Evolutionary conservation across 2,888 invertebrate genomes (phyloP).

Genomic region (Tiphia femorata): DNA sequence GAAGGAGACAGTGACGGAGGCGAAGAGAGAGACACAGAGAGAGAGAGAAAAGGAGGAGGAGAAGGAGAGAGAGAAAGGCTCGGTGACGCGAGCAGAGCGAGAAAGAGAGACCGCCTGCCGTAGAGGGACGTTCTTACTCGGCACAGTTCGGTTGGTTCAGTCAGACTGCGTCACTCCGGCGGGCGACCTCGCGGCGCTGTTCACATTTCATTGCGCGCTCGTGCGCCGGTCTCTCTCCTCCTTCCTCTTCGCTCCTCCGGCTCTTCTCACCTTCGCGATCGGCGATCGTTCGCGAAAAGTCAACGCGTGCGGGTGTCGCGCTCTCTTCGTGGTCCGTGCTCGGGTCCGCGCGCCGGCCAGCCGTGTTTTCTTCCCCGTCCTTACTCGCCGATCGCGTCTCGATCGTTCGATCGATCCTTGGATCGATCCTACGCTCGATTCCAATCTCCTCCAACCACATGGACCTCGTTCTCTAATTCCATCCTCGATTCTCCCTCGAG

Average conservation of each 20-base stretch:
- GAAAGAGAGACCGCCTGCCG: neutral
- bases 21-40: neutral
- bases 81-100: neutral
- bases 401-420: no score
- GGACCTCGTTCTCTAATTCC: no score
- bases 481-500: no score
- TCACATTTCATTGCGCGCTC: no score
- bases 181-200: constrained; percentile 60
- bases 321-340: no score
- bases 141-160: constrained; percentile 51
- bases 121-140: constrained; percentile 39
- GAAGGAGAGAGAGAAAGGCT: neutral
- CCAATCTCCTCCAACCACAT: no score
- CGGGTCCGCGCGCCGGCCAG: no score
- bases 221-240: neutral
- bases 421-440: no score
- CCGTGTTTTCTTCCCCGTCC: no score
- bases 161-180: constrained; percentile 61
- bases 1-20: neutral
- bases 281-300: no score
- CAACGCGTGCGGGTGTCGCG: no score
- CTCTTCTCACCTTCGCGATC: neutral
- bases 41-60: constrained; percentile 4
- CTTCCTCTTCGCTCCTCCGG: neutral
- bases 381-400: no score